Percentiles rank a stretch among this genome's conserved stretches.
Conservation (phyloP, 2,113 vertebrate genomes). For the Lasiurus cinereus region DNA sequence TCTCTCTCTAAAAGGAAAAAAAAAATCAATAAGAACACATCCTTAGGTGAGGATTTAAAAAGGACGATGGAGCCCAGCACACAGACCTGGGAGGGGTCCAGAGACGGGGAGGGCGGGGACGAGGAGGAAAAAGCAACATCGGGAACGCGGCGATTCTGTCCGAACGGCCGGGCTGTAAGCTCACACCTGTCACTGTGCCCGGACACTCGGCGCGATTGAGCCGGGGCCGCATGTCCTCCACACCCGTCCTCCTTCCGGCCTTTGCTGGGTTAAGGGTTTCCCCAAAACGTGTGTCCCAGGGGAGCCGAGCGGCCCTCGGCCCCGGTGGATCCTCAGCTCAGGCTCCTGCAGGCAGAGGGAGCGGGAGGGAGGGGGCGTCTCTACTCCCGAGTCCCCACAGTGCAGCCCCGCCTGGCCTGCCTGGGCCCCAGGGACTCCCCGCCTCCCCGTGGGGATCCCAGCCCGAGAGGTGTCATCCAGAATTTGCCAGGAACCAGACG, state of each 20-base stretch:
- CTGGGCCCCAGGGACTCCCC: not conserved
- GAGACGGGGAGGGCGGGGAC: not conserved
- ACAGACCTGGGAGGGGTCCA: not conserved
- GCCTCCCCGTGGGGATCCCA: not conserved
- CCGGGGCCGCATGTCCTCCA: not conserved
- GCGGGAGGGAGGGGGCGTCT: too few species aligned
- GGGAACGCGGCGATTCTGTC: not conserved
- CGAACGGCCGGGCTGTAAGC: not conserved
- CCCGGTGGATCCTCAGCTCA: not conserved
- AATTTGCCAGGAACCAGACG: conserved; percentile 59
- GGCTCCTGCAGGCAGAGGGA: not conserved
- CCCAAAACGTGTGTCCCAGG: not conserved
- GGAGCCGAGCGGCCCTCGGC: not conserved
- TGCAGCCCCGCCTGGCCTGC: fast-evolving
- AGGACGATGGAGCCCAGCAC: not conserved
- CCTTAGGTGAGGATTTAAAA: too few species aligned
- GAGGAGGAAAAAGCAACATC: not conserved
- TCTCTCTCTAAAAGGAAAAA: too few species aligned
- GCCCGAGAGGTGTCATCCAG: conserved; percentile 55
- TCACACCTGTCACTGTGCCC: conserved; percentile 45
- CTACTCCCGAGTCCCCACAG: not conserved
- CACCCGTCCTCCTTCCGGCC: not conserved
- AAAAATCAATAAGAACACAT: too few species aligned
- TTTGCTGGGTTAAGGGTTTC: not conserved
- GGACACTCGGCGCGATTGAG: not conserved